A percentile compares a stretch with the other conserved stretches of the same genome.
Evolutionary conservation across 2,888 invertebrate genomes (phyloP).

Genomic region (Clostera curtula): DNA sequence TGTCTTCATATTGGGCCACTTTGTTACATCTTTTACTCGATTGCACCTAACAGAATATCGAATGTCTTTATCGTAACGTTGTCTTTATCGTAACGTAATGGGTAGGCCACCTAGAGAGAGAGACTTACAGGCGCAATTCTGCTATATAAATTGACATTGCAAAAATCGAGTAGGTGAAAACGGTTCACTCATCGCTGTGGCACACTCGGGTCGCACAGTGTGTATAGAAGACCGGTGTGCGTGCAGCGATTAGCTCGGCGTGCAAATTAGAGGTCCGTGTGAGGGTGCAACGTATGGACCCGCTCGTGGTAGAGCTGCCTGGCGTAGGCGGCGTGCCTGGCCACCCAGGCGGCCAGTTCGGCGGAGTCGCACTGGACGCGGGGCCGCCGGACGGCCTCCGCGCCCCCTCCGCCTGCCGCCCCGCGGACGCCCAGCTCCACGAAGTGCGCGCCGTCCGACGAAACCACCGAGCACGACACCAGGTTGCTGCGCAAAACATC

Average conservation of each 20-base stretch:
- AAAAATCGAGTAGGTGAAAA: too few relatives aligned
- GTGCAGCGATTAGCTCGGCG: background rate
- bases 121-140: too few relatives aligned
- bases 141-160: too few relatives aligned
- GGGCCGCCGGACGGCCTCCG: constrained; percentile 77
- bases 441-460: constrained; percentile 74
- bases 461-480: constrained; percentile 77
- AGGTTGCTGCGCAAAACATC: constrained; percentile 68
- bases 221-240: background rate
- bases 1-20: too few relatives aligned
- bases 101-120: too few relatives aligned
- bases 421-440: constrained; percentile 81
- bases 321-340: constrained; percentile 91
- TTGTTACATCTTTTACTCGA: too few relatives aligned
- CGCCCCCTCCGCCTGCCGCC: constrained; percentile 45
- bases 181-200: too few relatives aligned
- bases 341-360: constrained; percentile 80
- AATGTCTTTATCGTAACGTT: too few relatives aligned
- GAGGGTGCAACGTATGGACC: constrained; percentile 78
- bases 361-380: constrained; percentile 85
- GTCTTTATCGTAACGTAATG: too few relatives aligned
- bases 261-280: constrained; percentile 25
- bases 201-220: too few relatives aligned
- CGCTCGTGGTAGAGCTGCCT: constrained; percentile 89
- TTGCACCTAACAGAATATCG: too few relatives aligned